Base-by-base conservation (phyloP, 2,888 invertebrate species). In the Sthenelais limicola region DNA sequence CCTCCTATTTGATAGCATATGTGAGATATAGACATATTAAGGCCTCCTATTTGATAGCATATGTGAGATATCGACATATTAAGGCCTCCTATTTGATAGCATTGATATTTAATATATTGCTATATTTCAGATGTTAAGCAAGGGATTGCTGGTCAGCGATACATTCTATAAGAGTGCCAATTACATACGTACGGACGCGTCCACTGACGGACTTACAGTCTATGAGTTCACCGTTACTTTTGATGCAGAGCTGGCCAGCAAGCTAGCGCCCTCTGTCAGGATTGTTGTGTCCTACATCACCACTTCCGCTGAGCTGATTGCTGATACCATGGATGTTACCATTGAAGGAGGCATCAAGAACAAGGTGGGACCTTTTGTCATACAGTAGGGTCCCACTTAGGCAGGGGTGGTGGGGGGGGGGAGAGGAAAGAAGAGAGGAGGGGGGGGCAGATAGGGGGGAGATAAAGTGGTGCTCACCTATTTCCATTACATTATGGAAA, bases 241-340 rank as follows among this genome's bases (percentile, higher is more conserved):
- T 24, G 43, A 35, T 4, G 1, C 5, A 7, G 62, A 62, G 7
- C 38, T 62, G 35, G 24, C 38, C 9, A 7, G 15, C 24, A 5
- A 4, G 38, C 18, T 43, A 1, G 18, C 35, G 12, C 38, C 35
- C n/a, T 33, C 62, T 24, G 62, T 43, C 3, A 21, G 62, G 12
- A 33, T 62, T 43, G n/a, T 62, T 9, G 18, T 62, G 38, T 12
- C 3, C 4, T 62, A 35, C 38, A 1, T 62, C 24, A 62, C 62
- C 18, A 5, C 21, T 7, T 7, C 7, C 2, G 38, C 26, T 9
- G 26, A 38, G 15, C 3, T 62, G 5, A n/a, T 62, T 18, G 62
- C 43, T 24, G 68, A 68, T 48, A 49, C 68, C 48, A 28, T 68
- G 7, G 68, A 68, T 24, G 24, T 68, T 21, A 68, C 24, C 12